A percentile compares a stretch with the other conserved stretches of the same genome.
Evolutionary conservation across 2,113 vertebrate genomes (phyloP).

Genomic region (Lamprologus sp.): DNA sequence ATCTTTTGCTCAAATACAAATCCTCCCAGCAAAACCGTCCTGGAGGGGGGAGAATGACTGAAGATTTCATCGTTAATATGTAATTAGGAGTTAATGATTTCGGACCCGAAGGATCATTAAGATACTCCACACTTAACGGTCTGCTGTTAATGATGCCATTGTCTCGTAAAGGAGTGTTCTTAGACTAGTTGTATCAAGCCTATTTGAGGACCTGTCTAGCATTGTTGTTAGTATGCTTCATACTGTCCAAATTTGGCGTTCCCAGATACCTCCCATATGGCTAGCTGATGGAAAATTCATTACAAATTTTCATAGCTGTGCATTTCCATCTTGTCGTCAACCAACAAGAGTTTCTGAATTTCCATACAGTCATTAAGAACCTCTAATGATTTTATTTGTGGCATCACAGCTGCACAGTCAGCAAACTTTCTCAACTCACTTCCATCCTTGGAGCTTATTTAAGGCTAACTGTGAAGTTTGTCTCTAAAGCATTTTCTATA

Average conservation of each 20-base stretch:
- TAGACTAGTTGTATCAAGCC: neutral
- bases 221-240: neutral
- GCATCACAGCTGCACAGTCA: neutral
- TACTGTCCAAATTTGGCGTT: neutral
- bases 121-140: neutral
- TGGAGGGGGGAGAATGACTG: neutral
- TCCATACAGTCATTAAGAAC: neutral
- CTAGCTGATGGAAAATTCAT: neutral
- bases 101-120: neutral
- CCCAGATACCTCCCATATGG: neutral
- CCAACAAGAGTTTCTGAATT: neutral
- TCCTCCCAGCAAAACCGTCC: neutral
- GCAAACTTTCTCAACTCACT: neutral
- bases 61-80: neutral
- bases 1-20: neutral
- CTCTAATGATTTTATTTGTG: neutral
- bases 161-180: neutral
- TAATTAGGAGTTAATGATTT: neutral
- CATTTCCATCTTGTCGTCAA: neutral
- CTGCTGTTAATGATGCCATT: neutral
- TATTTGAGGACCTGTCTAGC: neutral
- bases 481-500: neutral
- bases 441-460: neutral
- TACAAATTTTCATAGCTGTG: neutral
- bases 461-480: neutral